Evolutionary conservation across 2,113 vertebrate genomes (phyloP).

Genomic region (Marmota flaviventris): DNA sequence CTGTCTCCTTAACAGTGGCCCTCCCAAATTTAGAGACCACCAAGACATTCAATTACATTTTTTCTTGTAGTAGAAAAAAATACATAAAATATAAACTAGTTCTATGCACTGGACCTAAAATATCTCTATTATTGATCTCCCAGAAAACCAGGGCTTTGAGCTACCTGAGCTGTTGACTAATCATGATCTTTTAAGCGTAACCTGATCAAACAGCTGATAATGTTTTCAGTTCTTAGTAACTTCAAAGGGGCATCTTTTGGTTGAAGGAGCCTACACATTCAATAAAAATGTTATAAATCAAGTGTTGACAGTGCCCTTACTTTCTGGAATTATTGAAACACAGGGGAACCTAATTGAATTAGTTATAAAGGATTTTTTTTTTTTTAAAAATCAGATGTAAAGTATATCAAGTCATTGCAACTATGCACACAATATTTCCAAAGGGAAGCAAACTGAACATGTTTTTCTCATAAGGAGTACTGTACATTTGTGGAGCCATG

Average conservation of each 20-base stretch:
- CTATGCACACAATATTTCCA: neutral
- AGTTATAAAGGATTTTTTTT: neutral
- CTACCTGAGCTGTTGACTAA: constrained; percentile 58
- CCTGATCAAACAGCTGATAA: constrained; percentile 29
- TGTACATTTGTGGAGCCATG: neutral
- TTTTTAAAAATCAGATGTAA: neutral
- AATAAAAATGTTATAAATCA: neutral
- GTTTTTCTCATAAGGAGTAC: neutral
- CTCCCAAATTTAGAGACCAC: constrained; percentile 75
- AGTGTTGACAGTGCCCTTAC: neutral
- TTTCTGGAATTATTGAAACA: constrained; percentile 2
- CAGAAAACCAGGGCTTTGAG: constrained; percentile 53
- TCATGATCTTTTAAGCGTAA: constrained; percentile 29
- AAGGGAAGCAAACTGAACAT: neutral
- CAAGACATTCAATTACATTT: constrained; percentile 77
- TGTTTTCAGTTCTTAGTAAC: neutral
- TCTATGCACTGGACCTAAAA: constrained; percentile 69
- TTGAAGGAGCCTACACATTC: neutral
- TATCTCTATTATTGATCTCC: constrained; percentile 56
- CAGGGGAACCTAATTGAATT: constrained; percentile 15
- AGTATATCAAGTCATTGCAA: neutral
- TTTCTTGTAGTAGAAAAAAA: constrained; percentile 72
- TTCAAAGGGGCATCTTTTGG: constrained; percentile 19
- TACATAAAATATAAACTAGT: constrained; percentile 75
- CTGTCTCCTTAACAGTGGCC: constrained; percentile 51